Conservation (phyloP, 2,888 invertebrate genomes). For the Hemistola chrysoprasaria region DNA sequence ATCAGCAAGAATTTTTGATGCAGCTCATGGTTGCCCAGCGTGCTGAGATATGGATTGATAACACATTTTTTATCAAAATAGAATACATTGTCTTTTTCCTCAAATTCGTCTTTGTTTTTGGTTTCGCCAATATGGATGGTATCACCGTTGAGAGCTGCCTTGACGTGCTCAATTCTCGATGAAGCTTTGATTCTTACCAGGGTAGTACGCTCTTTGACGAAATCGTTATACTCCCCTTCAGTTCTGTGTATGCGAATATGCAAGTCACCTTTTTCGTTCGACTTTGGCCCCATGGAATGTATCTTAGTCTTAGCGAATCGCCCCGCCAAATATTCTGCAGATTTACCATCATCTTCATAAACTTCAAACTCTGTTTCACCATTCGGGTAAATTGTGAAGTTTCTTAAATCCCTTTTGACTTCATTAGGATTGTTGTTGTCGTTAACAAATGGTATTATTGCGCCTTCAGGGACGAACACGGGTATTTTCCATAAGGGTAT, state of each 20-base stretch:
- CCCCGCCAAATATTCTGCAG: slow-evolving; percentile 51
- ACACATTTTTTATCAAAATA: slow-evolving; percentile 51
- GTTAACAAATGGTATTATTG: slow-evolving; percentile 67
- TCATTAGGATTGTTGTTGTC: slow-evolving; percentile 65
- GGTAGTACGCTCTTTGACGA: slow-evolving; percentile 55
- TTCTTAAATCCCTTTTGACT: slow-evolving; percentile 55
- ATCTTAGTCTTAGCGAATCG: slow-evolving; percentile 54
- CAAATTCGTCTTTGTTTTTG: slow-evolving; percentile 49
- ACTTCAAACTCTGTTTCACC: slow-evolving; percentile 48
- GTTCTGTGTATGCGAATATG: slow-evolving; percentile 55
- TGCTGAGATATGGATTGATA: slow-evolving; percentile 54
- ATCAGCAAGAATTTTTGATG: slow-evolving; percentile 56
- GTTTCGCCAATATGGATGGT: slow-evolving; percentile 44
- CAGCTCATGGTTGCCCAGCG: slow-evolving; percentile 30
- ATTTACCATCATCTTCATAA: slow-evolving; percentile 71
- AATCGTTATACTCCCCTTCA: slow-evolving; percentile 51
- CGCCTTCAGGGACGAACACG: slow-evolving; percentile 66
- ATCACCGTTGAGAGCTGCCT: slow-evolving; percentile 51
- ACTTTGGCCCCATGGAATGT: slow-evolving; percentile 41
- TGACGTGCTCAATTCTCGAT: slow-evolving; percentile 43
- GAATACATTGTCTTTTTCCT: slow-evolving; percentile 48
- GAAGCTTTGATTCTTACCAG: slow-evolving; percentile 59
- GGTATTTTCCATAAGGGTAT: slow-evolving; percentile 70
- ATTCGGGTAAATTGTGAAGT: slow-evolving; percentile 61
- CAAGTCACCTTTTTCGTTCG: slow-evolving; percentile 48